Conservation (phyloP, 1,140 invertebrate genomes). For the Dendroctonus ponderosae region DNA sequence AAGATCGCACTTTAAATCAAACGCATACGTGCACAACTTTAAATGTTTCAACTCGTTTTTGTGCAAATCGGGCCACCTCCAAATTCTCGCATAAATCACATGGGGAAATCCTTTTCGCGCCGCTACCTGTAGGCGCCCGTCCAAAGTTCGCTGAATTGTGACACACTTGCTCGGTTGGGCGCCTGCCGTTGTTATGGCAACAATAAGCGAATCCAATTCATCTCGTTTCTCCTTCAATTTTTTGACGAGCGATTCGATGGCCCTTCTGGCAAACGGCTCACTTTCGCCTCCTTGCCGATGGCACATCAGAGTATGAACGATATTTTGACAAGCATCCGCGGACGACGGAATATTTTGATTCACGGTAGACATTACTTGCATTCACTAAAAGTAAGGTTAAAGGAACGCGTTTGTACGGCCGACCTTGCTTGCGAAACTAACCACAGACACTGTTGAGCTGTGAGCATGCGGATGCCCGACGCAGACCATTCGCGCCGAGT, state of each 20-base stretch:
- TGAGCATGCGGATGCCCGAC: constrained; percentile 21
- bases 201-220: constrained; percentile 95
- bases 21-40: constrained; percentile 92
- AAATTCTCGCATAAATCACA: constrained; percentile 97
- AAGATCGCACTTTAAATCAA: constrained; percentile 90
- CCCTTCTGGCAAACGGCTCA: constrained; percentile 91
- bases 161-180: constrained; percentile 97
- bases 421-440: constrained; percentile 24
- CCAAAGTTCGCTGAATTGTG: constrained; percentile 96
- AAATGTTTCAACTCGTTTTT: constrained; percentile 99
- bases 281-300: constrained; percentile 94
- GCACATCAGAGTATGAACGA: constrained; percentile 96
- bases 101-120: constrained; percentile 99
- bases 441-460: constrained; percentile 16
- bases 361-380: constrained; percentile 11
- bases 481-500: not conserved
- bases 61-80: constrained; percentile 98
- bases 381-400: constrained; percentile 20
- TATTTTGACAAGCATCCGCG: constrained; percentile 93
- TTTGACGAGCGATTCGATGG: constrained; percentile 95
- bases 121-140: constrained; percentile 96
- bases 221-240: constrained; percentile 96
- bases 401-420: not conserved
- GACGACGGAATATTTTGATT: constrained; percentile 68
- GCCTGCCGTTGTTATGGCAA: constrained; percentile 95